Conservation (phyloP, 2,888 invertebrate species). For the Gasteruption jaculator region DNA sequence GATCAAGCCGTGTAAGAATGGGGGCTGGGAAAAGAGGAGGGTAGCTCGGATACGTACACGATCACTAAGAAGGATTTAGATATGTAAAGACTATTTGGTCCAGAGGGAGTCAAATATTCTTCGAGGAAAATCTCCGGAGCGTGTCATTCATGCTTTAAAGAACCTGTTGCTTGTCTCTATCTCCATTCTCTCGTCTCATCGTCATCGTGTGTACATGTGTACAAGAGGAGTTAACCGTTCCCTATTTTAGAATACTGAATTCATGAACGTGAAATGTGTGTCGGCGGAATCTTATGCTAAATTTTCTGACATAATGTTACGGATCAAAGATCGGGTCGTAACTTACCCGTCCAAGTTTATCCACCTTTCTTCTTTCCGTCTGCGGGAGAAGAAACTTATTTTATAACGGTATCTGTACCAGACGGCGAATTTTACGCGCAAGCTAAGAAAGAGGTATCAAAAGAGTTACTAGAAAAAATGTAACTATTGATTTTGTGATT, state of each 20-base stretch:
- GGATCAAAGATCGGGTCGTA: conserved; percentile 39
- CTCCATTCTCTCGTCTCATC: conserved; percentile 28
- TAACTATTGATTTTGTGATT: no score
- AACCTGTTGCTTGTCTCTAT: conserved; percentile 44
- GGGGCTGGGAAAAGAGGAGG: no score
- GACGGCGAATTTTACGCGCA: no score
- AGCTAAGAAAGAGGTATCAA: no score
- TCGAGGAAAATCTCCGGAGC: conserved; percentile 38
- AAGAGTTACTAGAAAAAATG: no score
- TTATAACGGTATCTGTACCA: no score
- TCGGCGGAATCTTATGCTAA: conserved; percentile 39
- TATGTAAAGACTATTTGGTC: no score
- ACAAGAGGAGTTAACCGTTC: conserved; percentile 25
- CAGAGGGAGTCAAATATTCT: conserved; percentile 28
- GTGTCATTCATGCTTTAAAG: conserved; percentile 43
- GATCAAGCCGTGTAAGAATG: no score
- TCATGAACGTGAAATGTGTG: conserved; percentile 24
- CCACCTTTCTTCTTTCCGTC: conserved; percentile 22
- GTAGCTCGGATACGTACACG: no score
- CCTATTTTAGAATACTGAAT: conserved; percentile 32
- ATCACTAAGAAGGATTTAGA: no score
- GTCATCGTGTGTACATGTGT: conserved; percentile 23
- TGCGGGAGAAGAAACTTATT: conserved; percentile 20
- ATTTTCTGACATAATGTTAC: conserved; percentile 33
- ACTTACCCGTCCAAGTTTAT: conserved; percentile 38